Base-by-base conservation (phyloP, 2,113 vertebrate genomes). In the Centropristis striata region DNA sequence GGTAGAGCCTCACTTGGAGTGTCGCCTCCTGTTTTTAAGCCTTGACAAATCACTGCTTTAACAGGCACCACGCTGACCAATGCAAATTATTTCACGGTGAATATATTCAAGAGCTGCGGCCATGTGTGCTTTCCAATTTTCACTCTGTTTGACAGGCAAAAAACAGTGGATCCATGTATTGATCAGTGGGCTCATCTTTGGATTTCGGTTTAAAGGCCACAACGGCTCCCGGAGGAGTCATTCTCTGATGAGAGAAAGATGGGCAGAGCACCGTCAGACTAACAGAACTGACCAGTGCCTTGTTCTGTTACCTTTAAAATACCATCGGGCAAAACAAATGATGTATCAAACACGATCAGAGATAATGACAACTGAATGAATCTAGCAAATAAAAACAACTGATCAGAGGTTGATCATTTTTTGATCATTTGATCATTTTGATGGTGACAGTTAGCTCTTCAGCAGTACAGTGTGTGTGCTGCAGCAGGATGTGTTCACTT, bases 191-290 rank as follows among this genome's bases (percentile, higher is more conserved):
- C 54, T 86, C 23, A 70, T 79, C 76, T 42, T 32, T 59, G 49
- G 71, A 73, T 87, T 84, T 39, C 32, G 59, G 44, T 14, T 78
- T 55, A 72, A 8, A 81, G 51, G 81, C 21, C 37, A 32, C 2
- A 21, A 20, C 2, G 11, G 53, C 46, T 72, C 58, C 66, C 58
- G 0, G 1, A 23, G 44, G 53, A 84, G 32, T 27, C 20, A 18
- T 73, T 68, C 60, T 71, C 69, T 32, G 53, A 60, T 8, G 36
- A 44, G 42, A 72, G 27, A 16, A 60, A 4, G 15, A 59, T 20
- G 23, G 11, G 25, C 51, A 32, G 47, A 58, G 44, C 59, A 9
- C 21, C 14, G 57, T 32, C 51, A 27, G 50, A 58, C 18, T 27
- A 13, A 21, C 54, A 55, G 2, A 49, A 50, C 47, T 14, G 20